Conservation (phyloP, 2,888 invertebrate genomes). For the Sphinx pinastri region DNA sequence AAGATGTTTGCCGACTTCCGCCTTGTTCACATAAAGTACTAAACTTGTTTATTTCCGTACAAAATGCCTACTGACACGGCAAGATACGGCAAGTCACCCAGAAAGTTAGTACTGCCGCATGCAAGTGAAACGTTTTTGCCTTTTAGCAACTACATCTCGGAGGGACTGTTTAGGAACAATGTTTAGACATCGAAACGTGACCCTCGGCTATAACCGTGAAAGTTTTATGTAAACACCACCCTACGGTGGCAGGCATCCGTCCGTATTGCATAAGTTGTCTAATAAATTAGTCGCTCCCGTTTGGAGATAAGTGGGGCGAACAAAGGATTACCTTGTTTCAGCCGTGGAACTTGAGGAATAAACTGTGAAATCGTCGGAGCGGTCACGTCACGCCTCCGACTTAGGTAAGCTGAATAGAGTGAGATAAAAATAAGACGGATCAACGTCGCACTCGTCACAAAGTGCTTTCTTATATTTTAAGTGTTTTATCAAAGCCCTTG, state of each 20-base stretch:
- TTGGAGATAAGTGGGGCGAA: slow-evolving; percentile 58
- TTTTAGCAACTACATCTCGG: slow-evolving; percentile 44
- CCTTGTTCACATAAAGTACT: slow-evolving; percentile 24
- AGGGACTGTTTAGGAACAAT: slow-evolving; percentile 48
- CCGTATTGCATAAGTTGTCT: slow-evolving; percentile 36
- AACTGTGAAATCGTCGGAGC: slow-evolving; percentile 47
- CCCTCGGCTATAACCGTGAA: slow-evolving; percentile 58
- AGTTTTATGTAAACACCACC: slow-evolving; percentile 64
- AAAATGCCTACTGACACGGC: slow-evolving; percentile 28
- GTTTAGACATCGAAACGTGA: slow-evolving; percentile 55
- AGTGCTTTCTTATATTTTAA: slow-evolving; percentile 18
- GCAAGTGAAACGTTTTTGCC: slow-evolving; percentile 49
- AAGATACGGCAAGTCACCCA: slow-evolving; percentile 36
- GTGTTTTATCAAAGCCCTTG: slow-evolving; percentile 2
- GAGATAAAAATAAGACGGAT: slow-evolving; percentile 49
- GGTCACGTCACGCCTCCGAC: slow-evolving; percentile 43
- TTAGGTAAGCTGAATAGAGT: slow-evolving; percentile 45
- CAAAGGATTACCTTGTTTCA: slow-evolving; percentile 62
- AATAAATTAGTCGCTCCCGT: slow-evolving; percentile 57
- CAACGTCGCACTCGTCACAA: slow-evolving; percentile 14
- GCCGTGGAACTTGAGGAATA: slow-evolving; percentile 50
- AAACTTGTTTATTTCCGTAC: slow-evolving; percentile 22
- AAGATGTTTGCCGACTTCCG: slow-evolving; percentile 17
- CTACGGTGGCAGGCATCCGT: slow-evolving; percentile 42
- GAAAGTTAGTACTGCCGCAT: slow-evolving; percentile 38